Conservation (phyloP, 1,140 invertebrate species). For the Hyles vespertilio region DNA sequence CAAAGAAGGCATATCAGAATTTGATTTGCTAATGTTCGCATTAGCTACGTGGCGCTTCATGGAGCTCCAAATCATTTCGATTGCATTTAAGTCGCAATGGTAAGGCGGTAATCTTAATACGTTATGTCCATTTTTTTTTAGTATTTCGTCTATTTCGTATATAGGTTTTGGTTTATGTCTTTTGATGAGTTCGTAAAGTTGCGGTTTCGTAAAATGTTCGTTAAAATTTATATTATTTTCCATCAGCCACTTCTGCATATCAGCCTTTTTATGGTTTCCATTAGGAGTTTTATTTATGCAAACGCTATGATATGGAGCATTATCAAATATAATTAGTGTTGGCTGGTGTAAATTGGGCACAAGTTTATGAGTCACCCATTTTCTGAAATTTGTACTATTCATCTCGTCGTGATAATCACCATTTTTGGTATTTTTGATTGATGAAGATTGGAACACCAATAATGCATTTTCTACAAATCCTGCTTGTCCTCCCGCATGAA, state of each 20-base stretch:
- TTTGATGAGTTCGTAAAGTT: conserved; percentile 9
- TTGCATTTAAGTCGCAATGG: not conserved
- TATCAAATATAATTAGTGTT: conserved; percentile 11
- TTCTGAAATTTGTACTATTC: conserved; percentile 12
- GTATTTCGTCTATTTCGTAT: conserved; percentile 6
- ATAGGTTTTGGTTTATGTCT: not conserved
- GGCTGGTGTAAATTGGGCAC: conserved; percentile 9
- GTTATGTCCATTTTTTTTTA: conserved; percentile 6
- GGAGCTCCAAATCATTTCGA: conserved; percentile 4
- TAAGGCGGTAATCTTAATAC: not conserved
- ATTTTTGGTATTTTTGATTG: conserved; percentile 13
- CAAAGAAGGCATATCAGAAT: not conserved
- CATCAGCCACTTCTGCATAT: conserved; percentile 15
- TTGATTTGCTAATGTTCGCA: no score
- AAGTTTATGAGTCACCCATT: conserved; percentile 9
- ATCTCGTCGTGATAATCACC: conserved; percentile 14
- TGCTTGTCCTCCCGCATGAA: conserved; percentile 16
- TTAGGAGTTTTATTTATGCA: conserved; percentile 10
- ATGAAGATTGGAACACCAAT: conserved; percentile 16
- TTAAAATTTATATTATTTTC: conserved; percentile 19
- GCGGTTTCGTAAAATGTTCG: conserved; percentile 10
- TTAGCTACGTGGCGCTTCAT: conserved; percentile 5
- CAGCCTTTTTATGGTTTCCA: conserved; percentile 11
- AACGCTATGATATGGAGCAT: conserved; percentile 12
- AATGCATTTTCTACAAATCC: conserved; percentile 17